A percentile compares a stretch with the other conserved stretches of the same genome.
These are phyloP conservation scores for Zeugodacus cucurbitae DNA, from an alignment of 1,140 invertebrate species.

Conservation along the genomic window DNA sequence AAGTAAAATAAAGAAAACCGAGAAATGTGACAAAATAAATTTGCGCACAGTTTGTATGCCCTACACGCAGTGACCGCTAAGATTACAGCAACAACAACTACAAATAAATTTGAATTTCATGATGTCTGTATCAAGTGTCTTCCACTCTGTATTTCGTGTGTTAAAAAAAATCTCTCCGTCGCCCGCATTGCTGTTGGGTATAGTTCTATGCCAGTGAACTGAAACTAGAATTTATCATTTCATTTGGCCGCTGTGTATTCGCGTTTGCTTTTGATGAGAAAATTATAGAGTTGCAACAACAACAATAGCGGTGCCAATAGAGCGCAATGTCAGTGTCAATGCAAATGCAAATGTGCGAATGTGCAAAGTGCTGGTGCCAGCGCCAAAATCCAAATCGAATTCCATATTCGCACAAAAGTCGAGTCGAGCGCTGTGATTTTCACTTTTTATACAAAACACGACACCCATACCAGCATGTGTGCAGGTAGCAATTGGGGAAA, in stretches of 20 bases:
- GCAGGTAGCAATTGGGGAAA: not conserved
- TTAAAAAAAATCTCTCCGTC: not conserved
- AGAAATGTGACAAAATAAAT: slow-evolving; percentile 4
- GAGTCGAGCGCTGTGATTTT: not conserved
- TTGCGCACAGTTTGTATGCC: not conserved
- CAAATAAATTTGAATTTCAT: not conserved
- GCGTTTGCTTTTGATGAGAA: not conserved
- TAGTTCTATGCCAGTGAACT: not conserved
- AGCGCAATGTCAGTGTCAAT: not conserved
- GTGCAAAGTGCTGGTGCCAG: not conserved
- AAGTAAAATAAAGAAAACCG: not conserved
- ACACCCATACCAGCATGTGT: not conserved
- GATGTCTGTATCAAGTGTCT: not conserved
- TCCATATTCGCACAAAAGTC: slow-evolving; percentile 1
- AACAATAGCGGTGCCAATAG: not conserved
- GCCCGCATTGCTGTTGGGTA: not conserved
- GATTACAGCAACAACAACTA: not conserved
- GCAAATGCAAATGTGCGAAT: not conserved
- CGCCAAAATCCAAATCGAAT: not conserved
- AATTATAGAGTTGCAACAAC: not conserved
- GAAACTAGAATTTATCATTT: slow-evolving; percentile 20
- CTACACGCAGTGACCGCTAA: not conserved
- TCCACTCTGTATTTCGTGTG: not conserved
- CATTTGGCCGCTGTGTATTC: not conserved
- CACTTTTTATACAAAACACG: not conserved